A percentile compares a stretch with the other conserved stretches of the same genome.
Evolutionary conservation across 2,797 vertebrate species (phyloP).

Genomic region (Tiaroga cobitis): DNA sequence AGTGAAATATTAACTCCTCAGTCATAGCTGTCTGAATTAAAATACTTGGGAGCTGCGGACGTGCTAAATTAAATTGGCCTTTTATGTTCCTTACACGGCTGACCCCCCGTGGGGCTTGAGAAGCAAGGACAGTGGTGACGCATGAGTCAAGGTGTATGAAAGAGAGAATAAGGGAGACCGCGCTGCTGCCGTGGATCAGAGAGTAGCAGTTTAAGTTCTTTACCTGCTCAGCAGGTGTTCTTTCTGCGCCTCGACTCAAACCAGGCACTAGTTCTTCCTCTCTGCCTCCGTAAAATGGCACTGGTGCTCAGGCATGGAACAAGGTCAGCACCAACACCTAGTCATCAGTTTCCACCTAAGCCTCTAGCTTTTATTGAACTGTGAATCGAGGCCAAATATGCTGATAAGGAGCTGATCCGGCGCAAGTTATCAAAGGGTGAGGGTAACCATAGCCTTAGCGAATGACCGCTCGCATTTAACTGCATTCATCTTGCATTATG

Average conservation of each 20-base stretch:
- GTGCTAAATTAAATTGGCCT: slow-evolving; percentile 99
- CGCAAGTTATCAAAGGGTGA: slow-evolving; percentile 44
- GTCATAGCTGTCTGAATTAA: slow-evolving; percentile 99
- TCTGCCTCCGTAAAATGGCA: neutral
- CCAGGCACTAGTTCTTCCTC: neutral
- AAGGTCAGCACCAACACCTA: neutral
- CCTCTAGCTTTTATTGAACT: neutral
- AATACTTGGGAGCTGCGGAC: slow-evolving; percentile 99
- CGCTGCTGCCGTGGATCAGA: slow-evolving; percentile 21
- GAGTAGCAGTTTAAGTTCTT: slow-evolving; percentile 34
- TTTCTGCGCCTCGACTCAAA: neutral
- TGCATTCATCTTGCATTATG: slow-evolving; percentile 55
- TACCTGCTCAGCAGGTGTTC: slow-evolving; percentile 50
- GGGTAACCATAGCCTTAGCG: neutral
- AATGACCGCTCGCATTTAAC: slow-evolving; percentile 36
- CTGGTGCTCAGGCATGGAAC: neutral
- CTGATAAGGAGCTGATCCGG: slow-evolving; percentile 12
- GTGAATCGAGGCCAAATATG: slow-evolving; percentile 14
- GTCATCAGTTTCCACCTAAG: slow-evolving; percentile 4
- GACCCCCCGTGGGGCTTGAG: slow-evolving; percentile 96
- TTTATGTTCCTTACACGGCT: slow-evolving; percentile 99
- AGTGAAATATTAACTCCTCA: slow-evolving; percentile 99
- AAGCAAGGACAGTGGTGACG: slow-evolving; percentile 77
- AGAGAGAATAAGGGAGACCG: slow-evolving; percentile 50
- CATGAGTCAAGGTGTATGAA: slow-evolving; percentile 62